Percentiles rank a stretch among this genome's conserved stretches.
phyloP scores from a whole-genome alignment of 2,888 invertebrate genomes.

The Deilephila porcellus region DNA sequence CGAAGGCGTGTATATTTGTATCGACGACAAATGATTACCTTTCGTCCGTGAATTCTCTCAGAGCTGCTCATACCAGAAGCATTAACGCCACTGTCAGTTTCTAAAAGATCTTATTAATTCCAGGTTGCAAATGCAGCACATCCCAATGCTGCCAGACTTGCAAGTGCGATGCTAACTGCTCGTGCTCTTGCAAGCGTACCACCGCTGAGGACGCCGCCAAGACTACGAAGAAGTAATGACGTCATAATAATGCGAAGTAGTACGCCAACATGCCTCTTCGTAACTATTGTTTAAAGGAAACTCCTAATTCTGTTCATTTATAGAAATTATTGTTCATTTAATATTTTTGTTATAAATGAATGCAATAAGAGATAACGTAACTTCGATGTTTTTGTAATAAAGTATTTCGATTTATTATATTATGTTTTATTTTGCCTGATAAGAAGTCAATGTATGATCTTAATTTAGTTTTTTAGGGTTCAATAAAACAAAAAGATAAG shows the following conservation, averaged over 20 bases:
- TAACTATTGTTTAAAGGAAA: neutral
- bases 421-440: neutral
- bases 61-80: neutral
- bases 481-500: neutral
- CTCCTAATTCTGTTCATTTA: neutral
- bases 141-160: constrained; percentile 72
- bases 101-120: constrained; percentile 32
- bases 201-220: constrained; percentile 49
- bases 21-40: no score
- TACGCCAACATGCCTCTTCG: no score
- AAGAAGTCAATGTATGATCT: no score
- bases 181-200: constrained; percentile 68
- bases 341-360: constrained; percentile 3
- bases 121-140: constrained; percentile 77
- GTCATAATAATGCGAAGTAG: neutral
- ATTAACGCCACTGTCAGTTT: neutral
- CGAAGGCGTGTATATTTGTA: no score
- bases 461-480: neutral
- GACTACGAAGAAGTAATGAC: constrained; percentile 64
- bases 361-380: neutral
- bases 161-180: constrained; percentile 76
- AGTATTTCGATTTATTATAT: neutral
- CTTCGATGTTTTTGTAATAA: neutral
- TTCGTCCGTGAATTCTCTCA: no score
- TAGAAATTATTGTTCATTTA: neutral